These are phyloP conservation scores for Clarias laeviceps DNA, from an alignment of 2,797 vertebrate species.

Conservation along the genomic window DNA sequence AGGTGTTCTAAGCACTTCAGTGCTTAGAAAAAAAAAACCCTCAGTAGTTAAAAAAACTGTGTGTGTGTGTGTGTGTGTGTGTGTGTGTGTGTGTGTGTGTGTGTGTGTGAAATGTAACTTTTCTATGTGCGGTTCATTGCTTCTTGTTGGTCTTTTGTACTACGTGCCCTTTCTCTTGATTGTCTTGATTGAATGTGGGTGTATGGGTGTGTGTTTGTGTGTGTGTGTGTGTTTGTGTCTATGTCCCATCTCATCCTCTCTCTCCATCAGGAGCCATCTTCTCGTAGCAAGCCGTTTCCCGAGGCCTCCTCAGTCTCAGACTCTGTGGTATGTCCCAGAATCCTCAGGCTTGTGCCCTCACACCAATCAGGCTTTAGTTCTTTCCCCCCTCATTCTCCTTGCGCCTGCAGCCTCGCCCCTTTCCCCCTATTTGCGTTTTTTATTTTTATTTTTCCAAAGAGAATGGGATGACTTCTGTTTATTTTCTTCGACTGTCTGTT, in stretches of 20 bases:
- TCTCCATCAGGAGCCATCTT: slow-evolving; percentile 86
- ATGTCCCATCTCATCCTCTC: slow-evolving; percentile 79
- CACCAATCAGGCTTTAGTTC: slow-evolving; percentile 57
- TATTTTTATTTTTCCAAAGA: not conserved
- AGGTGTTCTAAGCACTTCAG: not conserved
- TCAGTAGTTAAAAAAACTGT: not conserved
- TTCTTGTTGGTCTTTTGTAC: slow-evolving; percentile 24
- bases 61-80: slow-evolving; percentile 16
- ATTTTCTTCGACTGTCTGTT: slow-evolving; percentile 28
- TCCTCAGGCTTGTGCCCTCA: slow-evolving; percentile 60
- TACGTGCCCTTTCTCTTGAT: slow-evolving; percentile 24
- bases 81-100: not conserved
- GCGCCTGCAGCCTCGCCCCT: slow-evolving; percentile 61
- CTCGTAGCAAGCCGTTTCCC: slow-evolving; percentile 81
- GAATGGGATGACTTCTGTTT: slow-evolving; percentile 34
- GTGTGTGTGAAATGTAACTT: slow-evolving; percentile 22
- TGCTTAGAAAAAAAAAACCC: no score
- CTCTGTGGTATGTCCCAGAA: slow-evolving; percentile 83
- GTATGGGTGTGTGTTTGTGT: slow-evolving; percentile 24
- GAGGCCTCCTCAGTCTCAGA: slow-evolving; percentile 85
- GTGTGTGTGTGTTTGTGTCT: slow-evolving; percentile 60
- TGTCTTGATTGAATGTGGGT: slow-evolving; percentile 32
- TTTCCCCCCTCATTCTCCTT: slow-evolving; percentile 52
- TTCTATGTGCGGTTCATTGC: not conserved
- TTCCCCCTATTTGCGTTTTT: slow-evolving; percentile 41